These are phyloP conservation scores for Carduelis carduelis DNA, from an alignment of 2,797 vertebrate species.

Conservation along the genomic window DNA sequence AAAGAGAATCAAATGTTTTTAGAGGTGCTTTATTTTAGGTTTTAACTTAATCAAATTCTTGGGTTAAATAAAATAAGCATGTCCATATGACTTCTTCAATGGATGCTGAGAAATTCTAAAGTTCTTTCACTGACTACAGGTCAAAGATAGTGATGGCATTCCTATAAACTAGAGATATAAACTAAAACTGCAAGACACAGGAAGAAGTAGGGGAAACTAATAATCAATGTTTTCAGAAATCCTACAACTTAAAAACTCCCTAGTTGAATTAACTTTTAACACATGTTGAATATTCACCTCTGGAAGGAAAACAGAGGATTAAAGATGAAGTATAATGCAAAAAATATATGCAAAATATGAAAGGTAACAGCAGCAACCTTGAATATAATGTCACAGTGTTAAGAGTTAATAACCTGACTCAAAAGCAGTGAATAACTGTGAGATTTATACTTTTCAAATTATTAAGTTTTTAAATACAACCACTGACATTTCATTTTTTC, in stretches of 20 bases:
- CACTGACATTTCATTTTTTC: neutral
- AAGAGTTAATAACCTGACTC: neutral
- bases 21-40: neutral
- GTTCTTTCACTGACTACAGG: neutral
- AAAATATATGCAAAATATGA: neutral
- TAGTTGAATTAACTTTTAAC: neutral
- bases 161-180: neutral
- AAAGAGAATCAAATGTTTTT: neutral
- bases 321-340: neutral
- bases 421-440: neutral
- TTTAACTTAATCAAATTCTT: neutral
- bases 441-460: neutral
- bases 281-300: neutral
- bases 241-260: neutral
- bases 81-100: neutral
- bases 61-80: neutral
- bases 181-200: neutral
- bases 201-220: neutral
- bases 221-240: neutral
- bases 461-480: neutral
- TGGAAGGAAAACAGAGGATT: neutral
- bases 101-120: neutral
- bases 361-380: neutral
- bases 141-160: neutral
- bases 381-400: neutral